Evolutionary conservation across 2,113 vertebrate genomes (phyloP).

Genomic region (Terrapene triunguis): DNA sequence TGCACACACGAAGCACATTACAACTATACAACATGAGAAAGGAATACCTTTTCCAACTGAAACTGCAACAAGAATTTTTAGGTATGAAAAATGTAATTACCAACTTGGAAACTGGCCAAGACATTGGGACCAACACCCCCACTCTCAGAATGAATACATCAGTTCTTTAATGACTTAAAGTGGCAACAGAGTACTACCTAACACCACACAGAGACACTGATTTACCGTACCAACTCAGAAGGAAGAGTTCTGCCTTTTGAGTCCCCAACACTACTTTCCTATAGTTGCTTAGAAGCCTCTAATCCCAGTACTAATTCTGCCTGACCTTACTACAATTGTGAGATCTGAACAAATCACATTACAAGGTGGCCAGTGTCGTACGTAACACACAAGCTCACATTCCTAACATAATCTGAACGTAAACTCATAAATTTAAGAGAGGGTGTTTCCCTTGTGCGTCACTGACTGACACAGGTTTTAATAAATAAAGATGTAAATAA

Average conservation of each 20-base stretch:
- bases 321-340: slow-evolving; percentile 24
- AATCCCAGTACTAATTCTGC: slow-evolving; percentile 7
- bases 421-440: slow-evolving; percentile 24
- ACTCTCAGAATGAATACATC: neutral
- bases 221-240: neutral
- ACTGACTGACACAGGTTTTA: slow-evolving; percentile 40
- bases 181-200: neutral
- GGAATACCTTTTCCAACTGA: neutral
- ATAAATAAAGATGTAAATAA: slow-evolving; percentile 41
- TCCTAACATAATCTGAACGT: slow-evolving; percentile 17
- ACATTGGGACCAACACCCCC: neutral
- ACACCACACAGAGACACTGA: neutral
- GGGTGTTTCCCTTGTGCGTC: slow-evolving; percentile 35
- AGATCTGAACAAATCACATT: slow-evolving; percentile 45
- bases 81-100: neutral
- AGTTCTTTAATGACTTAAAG: neutral
- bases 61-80: neutral
- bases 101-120: neutral
- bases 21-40: neutral
- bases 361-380: slow-evolving; percentile 18
- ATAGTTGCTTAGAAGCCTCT: slow-evolving; percentile 13
- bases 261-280: neutral
- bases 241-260: neutral
- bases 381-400: neutral
- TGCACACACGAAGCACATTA: neutral